These are phyloP conservation scores for Archaeoteleia sp. DNA, from an alignment of 2,888 invertebrate genomes.

Conservation along the genomic window DNA sequence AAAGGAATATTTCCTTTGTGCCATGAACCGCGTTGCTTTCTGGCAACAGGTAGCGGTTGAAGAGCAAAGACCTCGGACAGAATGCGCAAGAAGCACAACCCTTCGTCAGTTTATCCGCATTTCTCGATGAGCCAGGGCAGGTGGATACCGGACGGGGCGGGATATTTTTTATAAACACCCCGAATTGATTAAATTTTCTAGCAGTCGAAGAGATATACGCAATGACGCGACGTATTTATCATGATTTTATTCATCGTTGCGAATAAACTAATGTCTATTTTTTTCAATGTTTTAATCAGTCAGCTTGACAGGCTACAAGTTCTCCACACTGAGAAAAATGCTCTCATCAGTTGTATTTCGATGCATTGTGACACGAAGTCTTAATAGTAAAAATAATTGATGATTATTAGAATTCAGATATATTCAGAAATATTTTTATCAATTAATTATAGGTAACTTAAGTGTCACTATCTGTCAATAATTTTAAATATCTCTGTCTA, in stretches of 20 bases:
- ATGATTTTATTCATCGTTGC: conserved; percentile 28
- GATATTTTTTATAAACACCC: conserved; percentile 21
- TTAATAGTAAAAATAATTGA: no score
- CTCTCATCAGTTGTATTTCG: no score
- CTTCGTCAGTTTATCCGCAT: conserved; percentile 35
- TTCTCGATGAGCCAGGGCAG: background rate
- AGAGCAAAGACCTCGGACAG: conserved; percentile 67
- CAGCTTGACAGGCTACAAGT: conserved; percentile 27
- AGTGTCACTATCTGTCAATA: no score
- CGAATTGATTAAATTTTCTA: conserved; percentile 46
- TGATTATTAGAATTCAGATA: no score
- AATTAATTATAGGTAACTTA: no score
- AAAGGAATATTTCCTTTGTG: conserved; percentile 20
- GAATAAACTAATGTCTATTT: conserved; percentile 29
- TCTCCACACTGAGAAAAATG: no score
- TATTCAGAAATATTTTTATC: no score
- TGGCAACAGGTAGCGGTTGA: conserved; percentile 68
- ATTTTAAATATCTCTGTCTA: no score
- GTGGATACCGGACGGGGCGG: conserved; percentile 4
- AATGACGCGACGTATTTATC: conserved; percentile 15
- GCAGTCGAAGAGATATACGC: conserved; percentile 6
- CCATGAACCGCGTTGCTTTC: conserved; percentile 55
- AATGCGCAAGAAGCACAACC: conserved; percentile 61
- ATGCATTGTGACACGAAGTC: no score
- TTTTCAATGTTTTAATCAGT: conserved; percentile 36